Evolutionary conservation across 2,797 vertebrate species (phyloP), one percentile per base, ranked within the genome.

Genomic region (Scleropages formosus): DNA sequence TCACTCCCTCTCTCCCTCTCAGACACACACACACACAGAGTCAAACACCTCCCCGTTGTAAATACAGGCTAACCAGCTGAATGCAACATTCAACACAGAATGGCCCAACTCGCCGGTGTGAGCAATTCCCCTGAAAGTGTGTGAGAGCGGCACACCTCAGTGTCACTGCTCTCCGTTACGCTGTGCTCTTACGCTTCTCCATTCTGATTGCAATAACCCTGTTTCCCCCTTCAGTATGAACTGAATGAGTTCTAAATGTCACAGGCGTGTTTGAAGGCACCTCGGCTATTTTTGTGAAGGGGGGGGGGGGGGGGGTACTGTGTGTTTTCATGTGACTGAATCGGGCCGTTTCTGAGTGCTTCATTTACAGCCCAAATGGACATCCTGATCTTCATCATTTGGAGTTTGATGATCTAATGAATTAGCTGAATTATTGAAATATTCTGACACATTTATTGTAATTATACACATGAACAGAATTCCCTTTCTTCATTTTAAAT

Each of bases 1-100:
- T n/a, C n/a, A n/a, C 82, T 79, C 60, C 22, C n/a, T 46, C 60
- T 4, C 22, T 22, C 72, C 60, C 6, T 6, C 6, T 31, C 6
- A 6, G 39, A 2, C 2, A 39, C 6, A 39, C 6, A 6, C 31
- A 1, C 20, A 3, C 7, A 0, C 24, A 8, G 62, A 62, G 71
- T 15, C 24, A 72, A 72, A 4, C 12, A 51, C 47, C 27, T 10
- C 11, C 63, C 63, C 58, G 4, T 13, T 58, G 65, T 56, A 67
- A 66, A 75, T 26, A 15, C 16, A 18, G 60, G 10, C 12, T 62
- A 16, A 12, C 49, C 27, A 58, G 53, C 12, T 31, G 72, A 22
- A 31, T n/a, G n/a, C n/a, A n/a, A n/a, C n/a, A n/a, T n/a, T n/a
- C n/a, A n/a, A n/a, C n/a, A n/a, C n/a, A n/a, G 12, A 58, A 31